Evolutionary conservation across 23 tunicate species (phyloP).

Genomic region (Trididemnum miniatum): DNA sequence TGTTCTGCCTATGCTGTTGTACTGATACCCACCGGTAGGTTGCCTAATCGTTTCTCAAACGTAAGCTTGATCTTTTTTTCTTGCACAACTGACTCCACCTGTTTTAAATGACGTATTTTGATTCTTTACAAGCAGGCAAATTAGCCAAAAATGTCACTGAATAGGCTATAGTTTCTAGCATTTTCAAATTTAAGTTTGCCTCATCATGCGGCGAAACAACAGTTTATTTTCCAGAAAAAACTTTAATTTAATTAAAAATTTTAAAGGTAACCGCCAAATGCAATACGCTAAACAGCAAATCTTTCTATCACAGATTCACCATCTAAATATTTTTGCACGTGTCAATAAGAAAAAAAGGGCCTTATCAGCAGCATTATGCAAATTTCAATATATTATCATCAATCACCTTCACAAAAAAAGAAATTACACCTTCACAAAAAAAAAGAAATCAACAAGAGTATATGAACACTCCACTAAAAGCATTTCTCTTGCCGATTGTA

Average conservation of each 20-base stretch:
- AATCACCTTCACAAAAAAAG: not conserved
- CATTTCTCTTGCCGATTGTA: not conserved
- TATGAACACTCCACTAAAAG: not conserved
- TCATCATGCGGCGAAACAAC: not conserved
- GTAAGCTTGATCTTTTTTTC: not conserved
- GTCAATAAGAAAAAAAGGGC: not conserved
- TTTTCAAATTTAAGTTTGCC: not conserved
- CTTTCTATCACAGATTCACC: not conserved
- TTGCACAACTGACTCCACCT: not conserved
- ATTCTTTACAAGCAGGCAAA: slow-evolving; percentile 7
- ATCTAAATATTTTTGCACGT: not conserved
- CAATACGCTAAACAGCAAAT: not conserved
- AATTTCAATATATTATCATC: not conserved
- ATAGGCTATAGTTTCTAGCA: not conserved
- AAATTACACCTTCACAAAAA: too few species aligned
- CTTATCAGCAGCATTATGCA: not conserved
- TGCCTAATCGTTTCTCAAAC: not conserved
- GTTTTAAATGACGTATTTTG: slow-evolving; percentile 11
- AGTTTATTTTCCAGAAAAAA: not conserved
- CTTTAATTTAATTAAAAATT: not conserved
- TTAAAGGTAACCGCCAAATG: not conserved
- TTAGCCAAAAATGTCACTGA: not conserved
- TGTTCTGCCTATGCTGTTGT: not conserved
- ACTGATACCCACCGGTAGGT: not conserved
- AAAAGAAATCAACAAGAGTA: not conserved